Percentiles rank a stretch among this genome's conserved stretches.
Conservation (phyloP, 2,797 vertebrate genomes). For the Antrozous pallidus region DNA sequence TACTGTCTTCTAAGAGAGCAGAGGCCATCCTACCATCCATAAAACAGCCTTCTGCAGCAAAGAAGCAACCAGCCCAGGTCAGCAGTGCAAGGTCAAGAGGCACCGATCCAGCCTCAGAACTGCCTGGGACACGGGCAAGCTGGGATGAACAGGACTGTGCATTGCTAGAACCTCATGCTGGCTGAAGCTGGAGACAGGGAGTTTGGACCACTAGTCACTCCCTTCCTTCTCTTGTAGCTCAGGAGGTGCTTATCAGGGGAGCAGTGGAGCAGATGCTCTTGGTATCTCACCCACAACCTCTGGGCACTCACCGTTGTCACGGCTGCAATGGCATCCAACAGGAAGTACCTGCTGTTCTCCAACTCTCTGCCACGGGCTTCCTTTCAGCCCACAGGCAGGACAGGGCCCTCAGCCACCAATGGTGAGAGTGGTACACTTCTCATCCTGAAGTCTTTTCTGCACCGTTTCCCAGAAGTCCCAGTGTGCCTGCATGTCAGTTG, state of each 20-base stretch:
- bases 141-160: background rate
- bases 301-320: background rate
- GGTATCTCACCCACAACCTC: rapidly evolving
- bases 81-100: background rate
- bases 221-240: background rate
- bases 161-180: rapidly evolving
- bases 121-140: rapidly evolving
- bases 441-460: too few species aligned
- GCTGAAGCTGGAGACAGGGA: background rate
- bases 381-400: background rate
- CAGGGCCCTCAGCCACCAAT: background rate
- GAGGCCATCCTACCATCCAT: background rate
- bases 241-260: background rate
- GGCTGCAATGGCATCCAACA: background rate
- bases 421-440: background rate
- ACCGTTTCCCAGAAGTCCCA: background rate
- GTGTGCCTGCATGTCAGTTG: background rate
- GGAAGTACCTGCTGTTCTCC: too few species aligned
- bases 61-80: background rate
- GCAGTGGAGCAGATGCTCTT: background rate
- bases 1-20: background rate
- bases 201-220: background rate
- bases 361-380: background rate
- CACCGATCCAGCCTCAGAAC: background rate
- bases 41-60: background rate